phyloP scores from a whole-genome alignment of 2,797 vertebrate species.

The Percopsis omiscomaycus region DNA sequence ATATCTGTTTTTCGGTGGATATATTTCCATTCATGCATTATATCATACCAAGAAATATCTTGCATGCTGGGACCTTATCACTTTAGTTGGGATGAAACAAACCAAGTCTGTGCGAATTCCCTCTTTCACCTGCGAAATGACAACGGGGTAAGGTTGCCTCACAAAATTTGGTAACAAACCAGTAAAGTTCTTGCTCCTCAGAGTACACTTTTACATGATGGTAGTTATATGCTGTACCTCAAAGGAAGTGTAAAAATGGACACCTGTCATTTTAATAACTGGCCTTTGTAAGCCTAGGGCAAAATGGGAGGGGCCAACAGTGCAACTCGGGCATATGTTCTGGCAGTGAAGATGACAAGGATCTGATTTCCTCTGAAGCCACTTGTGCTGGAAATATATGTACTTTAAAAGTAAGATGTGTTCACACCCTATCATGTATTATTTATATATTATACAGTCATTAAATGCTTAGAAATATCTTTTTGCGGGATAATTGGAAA shows the following conservation, averaged over 20 bases:
- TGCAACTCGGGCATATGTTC: not conserved
- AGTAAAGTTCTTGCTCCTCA: slow-evolving; percentile 36
- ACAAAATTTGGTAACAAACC: slow-evolving; percentile 42
- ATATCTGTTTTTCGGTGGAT: slow-evolving; percentile 14
- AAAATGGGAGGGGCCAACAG: slow-evolving; percentile 14
- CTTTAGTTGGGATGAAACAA: slow-evolving; percentile 27
- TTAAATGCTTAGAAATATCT: too few species aligned
- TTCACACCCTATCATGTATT: not conserved
- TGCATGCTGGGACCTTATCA: slow-evolving; percentile 20
- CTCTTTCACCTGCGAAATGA: slow-evolving; percentile 39
- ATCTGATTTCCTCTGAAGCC: slow-evolving; percentile 1
- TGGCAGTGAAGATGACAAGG: not conserved
- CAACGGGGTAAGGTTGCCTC: slow-evolving; percentile 16
- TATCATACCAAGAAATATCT: slow-evolving; percentile 15
- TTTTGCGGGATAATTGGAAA: too few species aligned
- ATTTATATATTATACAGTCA: too few species aligned
- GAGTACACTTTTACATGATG: slow-evolving; percentile 42
- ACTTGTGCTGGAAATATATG: not conserved
- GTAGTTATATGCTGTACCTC: slow-evolving; percentile 53
- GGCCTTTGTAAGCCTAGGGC: slow-evolving; percentile 38
- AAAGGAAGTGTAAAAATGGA: slow-evolving; percentile 63
- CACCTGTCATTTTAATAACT: slow-evolving; percentile 66
- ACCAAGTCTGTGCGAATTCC: slow-evolving; percentile 35
- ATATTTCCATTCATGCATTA: slow-evolving; percentile 5
- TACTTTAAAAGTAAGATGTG: not conserved